Conservation (phyloP, 2,113 vertebrate genomes). For the Geothlypis trichas region DNA sequence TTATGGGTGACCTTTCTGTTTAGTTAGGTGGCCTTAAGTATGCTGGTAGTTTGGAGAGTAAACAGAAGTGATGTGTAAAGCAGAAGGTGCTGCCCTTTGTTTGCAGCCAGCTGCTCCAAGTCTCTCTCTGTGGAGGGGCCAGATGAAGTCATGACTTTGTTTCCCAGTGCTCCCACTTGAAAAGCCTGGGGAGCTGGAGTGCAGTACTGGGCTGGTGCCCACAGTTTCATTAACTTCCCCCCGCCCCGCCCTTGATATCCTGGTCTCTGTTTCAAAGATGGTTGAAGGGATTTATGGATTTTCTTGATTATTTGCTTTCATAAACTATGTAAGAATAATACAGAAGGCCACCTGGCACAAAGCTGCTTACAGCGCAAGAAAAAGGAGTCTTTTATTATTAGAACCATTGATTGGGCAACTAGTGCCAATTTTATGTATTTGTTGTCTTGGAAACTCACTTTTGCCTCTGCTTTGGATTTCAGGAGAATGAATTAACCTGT, state of each 20-base stretch:
- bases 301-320: slow-evolving; percentile 36
- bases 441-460: slow-evolving; percentile 19
- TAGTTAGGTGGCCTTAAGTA: neutral
- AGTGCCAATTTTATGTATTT: neutral
- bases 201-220: neutral
- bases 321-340: slow-evolving; percentile 10
- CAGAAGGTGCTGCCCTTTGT: neutral
- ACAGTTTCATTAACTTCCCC: neutral
- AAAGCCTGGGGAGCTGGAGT: neutral
- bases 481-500: slow-evolving; percentile 2
- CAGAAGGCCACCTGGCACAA: slow-evolving; percentile 22
- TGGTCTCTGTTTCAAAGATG: neutral
- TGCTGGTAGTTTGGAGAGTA: neutral
- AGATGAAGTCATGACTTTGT: neutral
- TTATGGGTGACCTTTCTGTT: neutral
- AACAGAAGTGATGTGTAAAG: neutral
- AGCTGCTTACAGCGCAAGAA: neutral
- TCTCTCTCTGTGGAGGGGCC: neutral
- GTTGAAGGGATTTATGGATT: slow-evolving; percentile 25
- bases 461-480: slow-evolving; percentile 2
- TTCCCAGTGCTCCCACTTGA: neutral
- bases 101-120: neutral
- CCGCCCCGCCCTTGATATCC: neutral
- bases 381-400: slow-evolving; percentile 37
- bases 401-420: neutral